A percentile compares a stretch with the other conserved stretches of the same genome.
Conservation (phyloP, 2,888 invertebrate genomes). For the Macrophya annulata region DNA sequence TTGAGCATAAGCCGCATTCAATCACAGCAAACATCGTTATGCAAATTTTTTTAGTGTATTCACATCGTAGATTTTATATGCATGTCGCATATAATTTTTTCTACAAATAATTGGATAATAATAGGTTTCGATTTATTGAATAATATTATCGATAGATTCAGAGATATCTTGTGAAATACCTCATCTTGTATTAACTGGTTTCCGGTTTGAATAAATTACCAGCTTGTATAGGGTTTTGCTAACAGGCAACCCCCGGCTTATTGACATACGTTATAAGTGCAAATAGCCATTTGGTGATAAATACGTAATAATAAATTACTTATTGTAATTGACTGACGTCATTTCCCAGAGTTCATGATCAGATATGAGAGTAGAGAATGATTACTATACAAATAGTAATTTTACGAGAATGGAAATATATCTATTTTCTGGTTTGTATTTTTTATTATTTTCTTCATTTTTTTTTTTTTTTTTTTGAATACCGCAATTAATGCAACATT, state of each 20-base stretch:
- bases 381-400: background rate
- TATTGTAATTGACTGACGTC: slow-evolving; percentile 19
- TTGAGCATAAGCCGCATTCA: background rate
- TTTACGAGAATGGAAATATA: slow-evolving; percentile 7
- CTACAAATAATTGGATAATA: slow-evolving; percentile 9
- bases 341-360: background rate
- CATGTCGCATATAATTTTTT: background rate
- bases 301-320: background rate
- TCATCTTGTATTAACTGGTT: background rate
- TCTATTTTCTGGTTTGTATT: background rate
- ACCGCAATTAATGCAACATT: background rate
- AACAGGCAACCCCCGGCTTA: background rate
- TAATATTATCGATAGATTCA: slow-evolving; percentile 18
- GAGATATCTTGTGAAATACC: background rate
- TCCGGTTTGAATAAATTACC: background rate
- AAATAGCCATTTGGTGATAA: slow-evolving; percentile 16
- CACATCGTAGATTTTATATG: background rate
- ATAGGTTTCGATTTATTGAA: slow-evolving; percentile 2
- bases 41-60: slow-evolving; percentile 12
- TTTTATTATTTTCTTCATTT: too few relatives aligned
- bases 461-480: background rate
- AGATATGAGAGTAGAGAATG: slow-evolving; percentile 9
- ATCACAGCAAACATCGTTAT: background rate
- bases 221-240: background rate
- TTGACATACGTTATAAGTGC: background rate